Conservation (phyloP, 53 echinoderm and acorn worm species). For the Temnopleurus reevesii region DNA sequence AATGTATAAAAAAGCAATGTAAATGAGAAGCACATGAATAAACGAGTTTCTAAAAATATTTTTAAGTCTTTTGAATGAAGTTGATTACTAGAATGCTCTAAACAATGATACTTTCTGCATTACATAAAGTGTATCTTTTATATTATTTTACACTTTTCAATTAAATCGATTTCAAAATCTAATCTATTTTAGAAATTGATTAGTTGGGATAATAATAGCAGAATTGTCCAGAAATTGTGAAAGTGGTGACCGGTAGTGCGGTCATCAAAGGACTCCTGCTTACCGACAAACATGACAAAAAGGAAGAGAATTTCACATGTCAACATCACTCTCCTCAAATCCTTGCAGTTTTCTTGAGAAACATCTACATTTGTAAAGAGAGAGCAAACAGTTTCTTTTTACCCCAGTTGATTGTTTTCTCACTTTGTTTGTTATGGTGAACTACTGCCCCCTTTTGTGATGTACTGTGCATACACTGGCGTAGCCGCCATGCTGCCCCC, state of each 20-base stretch:
- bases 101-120: too few species aligned
- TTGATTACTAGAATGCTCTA: too few species aligned
- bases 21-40: too few species aligned
- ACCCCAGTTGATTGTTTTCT: neutral
- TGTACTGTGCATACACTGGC: constrained; percentile 25
- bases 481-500: constrained; percentile 14
- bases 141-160: too few species aligned
- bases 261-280: neutral
- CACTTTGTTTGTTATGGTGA: neutral
- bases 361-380: constrained; percentile 51
- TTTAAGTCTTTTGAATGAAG: too few species aligned
- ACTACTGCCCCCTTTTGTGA: constrained; percentile 30
- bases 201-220: too few species aligned
- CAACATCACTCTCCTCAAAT: constrained; percentile 30
- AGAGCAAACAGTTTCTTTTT: constrained; percentile 32
- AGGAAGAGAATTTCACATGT: constrained; percentile 43
- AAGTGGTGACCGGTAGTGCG: neutral
- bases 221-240: neutral
- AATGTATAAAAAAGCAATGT: too few species aligned
- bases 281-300: neutral
- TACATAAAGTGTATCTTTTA: too few species aligned
- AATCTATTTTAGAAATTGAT: too few species aligned
- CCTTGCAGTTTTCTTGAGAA: constrained; percentile 49
- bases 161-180: too few species aligned
- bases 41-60: too few species aligned